Evolutionary conservation across 2,888 invertebrate species (phyloP).

Genomic region (Cheilosia impressa): DNA sequence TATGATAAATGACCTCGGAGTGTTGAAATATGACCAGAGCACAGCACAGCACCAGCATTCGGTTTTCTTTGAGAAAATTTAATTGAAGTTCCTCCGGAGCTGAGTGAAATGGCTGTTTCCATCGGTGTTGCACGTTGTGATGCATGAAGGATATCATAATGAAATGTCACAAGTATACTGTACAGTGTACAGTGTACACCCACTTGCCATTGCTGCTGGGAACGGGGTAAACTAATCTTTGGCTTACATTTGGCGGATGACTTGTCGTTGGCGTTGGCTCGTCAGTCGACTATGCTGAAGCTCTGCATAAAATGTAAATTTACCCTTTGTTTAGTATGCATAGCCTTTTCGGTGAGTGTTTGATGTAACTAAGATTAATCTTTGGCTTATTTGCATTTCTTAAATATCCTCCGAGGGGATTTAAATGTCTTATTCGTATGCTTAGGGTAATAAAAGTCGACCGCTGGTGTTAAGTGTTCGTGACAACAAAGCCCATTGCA

Average conservation of each 20-base stretch:
- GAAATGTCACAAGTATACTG: slow-evolving; percentile 33
- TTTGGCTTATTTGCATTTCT: slow-evolving; percentile 75
- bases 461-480: slow-evolving; percentile 74
- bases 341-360: slow-evolving; percentile 74
- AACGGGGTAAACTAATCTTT: slow-evolving; percentile 69
- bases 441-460: slow-evolving; percentile 72
- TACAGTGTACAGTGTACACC: slow-evolving; percentile 5
- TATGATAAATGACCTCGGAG: slow-evolving; percentile 72
- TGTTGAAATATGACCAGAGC: slow-evolving; percentile 70
- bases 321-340: slow-evolving; percentile 74
- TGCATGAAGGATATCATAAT: slow-evolving; percentile 59
- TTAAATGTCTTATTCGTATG: slow-evolving; percentile 74
- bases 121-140: slow-evolving; percentile 51
- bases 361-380: slow-evolving; percentile 75
- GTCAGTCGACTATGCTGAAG: slow-evolving; percentile 32
- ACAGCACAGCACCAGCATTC: slow-evolving; percentile 9
- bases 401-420: slow-evolving; percentile 73
- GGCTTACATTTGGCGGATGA: slow-evolving; percentile 70
- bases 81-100: slow-evolving; percentile 62
- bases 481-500: slow-evolving; percentile 68
- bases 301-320: slow-evolving; percentile 67
- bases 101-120: slow-evolving; percentile 5
- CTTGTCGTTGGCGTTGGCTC: slow-evolving; percentile 58
- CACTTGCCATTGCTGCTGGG: slow-evolving; percentile 12
- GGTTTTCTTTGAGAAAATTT: slow-evolving; percentile 65